Conservation (phyloP, 2,113 vertebrate species). For the Hippotragus niger region DNA sequence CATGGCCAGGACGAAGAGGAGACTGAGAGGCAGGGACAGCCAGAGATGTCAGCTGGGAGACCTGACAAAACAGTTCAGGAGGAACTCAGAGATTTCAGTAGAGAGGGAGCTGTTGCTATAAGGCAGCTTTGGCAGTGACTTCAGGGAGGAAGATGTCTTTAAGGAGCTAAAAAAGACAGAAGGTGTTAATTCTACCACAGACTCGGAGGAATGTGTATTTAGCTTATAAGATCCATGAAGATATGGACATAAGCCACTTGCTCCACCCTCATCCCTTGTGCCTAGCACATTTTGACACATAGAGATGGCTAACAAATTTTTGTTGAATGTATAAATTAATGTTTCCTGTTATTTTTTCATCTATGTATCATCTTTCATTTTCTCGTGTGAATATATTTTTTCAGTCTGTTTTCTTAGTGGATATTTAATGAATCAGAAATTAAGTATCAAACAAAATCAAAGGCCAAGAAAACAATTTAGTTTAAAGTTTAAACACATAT, state of each 20-base stretch:
- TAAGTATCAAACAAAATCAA: not conserved
- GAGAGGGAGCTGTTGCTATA: not conserved
- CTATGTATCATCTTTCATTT: not conserved
- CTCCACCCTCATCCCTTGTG: not conserved
- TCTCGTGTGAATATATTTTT: not conserved
- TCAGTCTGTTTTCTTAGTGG: not conserved
- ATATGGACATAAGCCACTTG: not conserved
- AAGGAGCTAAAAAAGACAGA: not conserved
- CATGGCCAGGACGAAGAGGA: not conserved
- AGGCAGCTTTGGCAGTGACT: not conserved
- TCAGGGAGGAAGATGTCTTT: not conserved
- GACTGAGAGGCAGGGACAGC: conserved; percentile 2
- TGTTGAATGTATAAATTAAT: not conserved
- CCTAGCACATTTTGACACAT: not conserved
- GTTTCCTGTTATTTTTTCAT: not conserved
- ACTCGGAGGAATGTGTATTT: not conserved
- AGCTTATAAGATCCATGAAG: not conserved
- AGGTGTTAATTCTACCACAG: not conserved
- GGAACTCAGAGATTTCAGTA: not conserved
- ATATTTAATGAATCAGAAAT: not conserved
- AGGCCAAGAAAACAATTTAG: not conserved
- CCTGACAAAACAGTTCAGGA: conserved; percentile 11
- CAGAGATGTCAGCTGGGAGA: not conserved
- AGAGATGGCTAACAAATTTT: not conserved
- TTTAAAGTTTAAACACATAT: not conserved